A percentile compares a stretch with the other conserved stretches of the same genome.
These are phyloP conservation scores for Calameuta pallipes DNA, from an alignment of 2,888 invertebrate genomes.

Conservation along the genomic window DNA sequence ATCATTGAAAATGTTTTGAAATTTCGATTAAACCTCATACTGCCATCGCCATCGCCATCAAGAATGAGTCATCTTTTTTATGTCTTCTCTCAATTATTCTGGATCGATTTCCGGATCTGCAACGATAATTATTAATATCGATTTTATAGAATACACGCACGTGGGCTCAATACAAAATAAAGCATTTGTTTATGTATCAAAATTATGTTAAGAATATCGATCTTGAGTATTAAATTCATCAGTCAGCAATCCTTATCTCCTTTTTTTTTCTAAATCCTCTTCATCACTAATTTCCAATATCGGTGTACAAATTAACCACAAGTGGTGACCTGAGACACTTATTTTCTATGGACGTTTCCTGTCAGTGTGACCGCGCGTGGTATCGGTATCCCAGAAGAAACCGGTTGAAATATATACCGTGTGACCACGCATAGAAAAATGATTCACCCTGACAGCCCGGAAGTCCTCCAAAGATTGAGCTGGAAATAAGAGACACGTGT, in stretches of 20 bases:
- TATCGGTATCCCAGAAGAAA: constrained; percentile 38
- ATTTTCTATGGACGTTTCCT: constrained; percentile 25
- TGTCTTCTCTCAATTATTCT: not conserved
- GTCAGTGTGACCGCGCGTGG: constrained; percentile 23
- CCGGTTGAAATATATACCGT: constrained; percentile 54
- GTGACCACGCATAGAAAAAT: constrained; percentile 35
- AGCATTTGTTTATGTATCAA: not conserved
- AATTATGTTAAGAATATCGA: not conserved
- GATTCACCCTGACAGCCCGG: not conserved
- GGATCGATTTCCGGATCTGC: not conserved
- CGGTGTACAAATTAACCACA: constrained; percentile 3
- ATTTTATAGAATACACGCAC: not conserved
- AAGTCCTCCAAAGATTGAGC: not conserved
- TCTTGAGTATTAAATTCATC: not conserved
- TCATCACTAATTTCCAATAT: not conserved
- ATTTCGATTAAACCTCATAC: not conserved
- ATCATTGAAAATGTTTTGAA: constrained; percentile 18
- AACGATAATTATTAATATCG: not conserved
- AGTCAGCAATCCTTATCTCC: not conserved
- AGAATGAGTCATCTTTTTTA: not conserved
- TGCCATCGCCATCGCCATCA: not conserved
- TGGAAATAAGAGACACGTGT: not conserved
- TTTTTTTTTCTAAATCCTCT: not conserved
- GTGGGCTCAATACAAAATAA: not conserved
- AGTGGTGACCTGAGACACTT: constrained; percentile 15